These are phyloP conservation scores for Henricia sp. DNA, from an alignment of 53 echinoderm and acorn worm genomes.

Conservation along the genomic window DNA sequence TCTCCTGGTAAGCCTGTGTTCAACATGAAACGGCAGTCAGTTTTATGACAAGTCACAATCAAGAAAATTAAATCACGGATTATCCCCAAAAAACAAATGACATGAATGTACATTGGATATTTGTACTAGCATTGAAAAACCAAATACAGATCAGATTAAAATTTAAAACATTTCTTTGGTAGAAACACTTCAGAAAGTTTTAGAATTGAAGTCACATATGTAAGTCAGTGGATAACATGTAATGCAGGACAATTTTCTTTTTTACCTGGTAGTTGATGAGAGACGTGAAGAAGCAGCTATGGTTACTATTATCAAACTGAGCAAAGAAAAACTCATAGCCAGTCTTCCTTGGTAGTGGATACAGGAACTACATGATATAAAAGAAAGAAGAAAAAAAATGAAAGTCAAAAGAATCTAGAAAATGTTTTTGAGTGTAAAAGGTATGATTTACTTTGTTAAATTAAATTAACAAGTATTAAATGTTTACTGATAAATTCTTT, in stretches of 20 bases:
- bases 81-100: too few species aligned
- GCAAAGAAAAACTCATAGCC: conserved; percentile 94
- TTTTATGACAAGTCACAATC: neutral
- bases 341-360: conserved; percentile 76
- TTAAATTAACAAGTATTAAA: neutral
- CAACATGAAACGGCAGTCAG: neutral
- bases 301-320: conserved; percentile 81
- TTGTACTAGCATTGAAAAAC: too few species aligned
- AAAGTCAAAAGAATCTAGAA: neutral
- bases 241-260: neutral
- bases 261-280: conserved; percentile 93
- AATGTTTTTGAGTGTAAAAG: neutral
- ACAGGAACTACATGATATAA: conserved; percentile 72
- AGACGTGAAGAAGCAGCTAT: conserved; percentile 86
- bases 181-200: too few species aligned
- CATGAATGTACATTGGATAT: too few species aligned
- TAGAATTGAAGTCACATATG: too few species aligned
- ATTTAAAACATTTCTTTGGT: too few species aligned
- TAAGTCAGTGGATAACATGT: conserved; percentile 71
- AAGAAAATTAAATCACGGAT: neutral
- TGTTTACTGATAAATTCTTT: neutral
- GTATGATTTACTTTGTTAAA: neutral
- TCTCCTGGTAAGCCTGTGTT: conserved; percentile 89
- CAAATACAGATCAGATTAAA: too few species aligned
- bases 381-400: neutral